A percentile compares a stretch with the other conserved stretches of the same genome.
phyloP scores from a whole-genome alignment of 2,888 invertebrate genomes.

The Polyploca ridens region DNA sequence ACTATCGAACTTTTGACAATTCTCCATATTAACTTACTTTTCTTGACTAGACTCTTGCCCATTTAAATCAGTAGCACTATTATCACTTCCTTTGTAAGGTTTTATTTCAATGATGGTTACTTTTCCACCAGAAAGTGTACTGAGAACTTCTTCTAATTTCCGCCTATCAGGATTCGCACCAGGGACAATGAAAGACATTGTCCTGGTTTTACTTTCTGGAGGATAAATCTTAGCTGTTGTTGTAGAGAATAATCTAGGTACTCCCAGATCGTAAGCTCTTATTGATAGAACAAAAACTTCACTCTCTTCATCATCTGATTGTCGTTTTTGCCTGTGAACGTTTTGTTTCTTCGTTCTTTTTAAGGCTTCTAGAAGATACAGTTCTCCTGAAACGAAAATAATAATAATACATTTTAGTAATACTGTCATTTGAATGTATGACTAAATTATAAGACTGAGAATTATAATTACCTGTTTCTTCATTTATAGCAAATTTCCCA shows the following conservation, averaged over 20 bases:
- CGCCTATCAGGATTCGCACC: constrained; percentile 89
- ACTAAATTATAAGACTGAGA: neutral
- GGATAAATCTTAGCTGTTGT: constrained; percentile 91
- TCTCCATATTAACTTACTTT: constrained; percentile 64
- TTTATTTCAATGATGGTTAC: constrained; percentile 90
- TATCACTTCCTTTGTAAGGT: constrained; percentile 86
- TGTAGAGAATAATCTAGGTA: constrained; percentile 90
- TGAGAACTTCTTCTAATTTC: constrained; percentile 90
- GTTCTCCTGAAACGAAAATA: constrained; percentile 83
- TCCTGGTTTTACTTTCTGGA: constrained; percentile 89
- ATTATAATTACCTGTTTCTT: constrained; percentile 86
- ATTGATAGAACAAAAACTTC: constrained; percentile 88
- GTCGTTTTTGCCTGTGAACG: constrained; percentile 76
- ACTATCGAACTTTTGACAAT: neutral
- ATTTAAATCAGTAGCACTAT: constrained; percentile 81
- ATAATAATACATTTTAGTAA: neutral
- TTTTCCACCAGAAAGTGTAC: constrained; percentile 91
- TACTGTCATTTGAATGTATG: neutral
- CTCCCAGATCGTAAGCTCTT: constrained; percentile 93
- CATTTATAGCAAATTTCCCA: constrained; percentile 90
- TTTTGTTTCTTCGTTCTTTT: constrained; percentile 75
- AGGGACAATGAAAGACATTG: constrained; percentile 93
- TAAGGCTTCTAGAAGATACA: constrained; percentile 85
- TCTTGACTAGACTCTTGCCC: constrained; percentile 83
- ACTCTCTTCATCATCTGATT: constrained; percentile 72